These are phyloP conservation scores for Schizaphis graminum DNA, from an alignment of 2,888 invertebrate species.

Conservation along the genomic window DNA sequence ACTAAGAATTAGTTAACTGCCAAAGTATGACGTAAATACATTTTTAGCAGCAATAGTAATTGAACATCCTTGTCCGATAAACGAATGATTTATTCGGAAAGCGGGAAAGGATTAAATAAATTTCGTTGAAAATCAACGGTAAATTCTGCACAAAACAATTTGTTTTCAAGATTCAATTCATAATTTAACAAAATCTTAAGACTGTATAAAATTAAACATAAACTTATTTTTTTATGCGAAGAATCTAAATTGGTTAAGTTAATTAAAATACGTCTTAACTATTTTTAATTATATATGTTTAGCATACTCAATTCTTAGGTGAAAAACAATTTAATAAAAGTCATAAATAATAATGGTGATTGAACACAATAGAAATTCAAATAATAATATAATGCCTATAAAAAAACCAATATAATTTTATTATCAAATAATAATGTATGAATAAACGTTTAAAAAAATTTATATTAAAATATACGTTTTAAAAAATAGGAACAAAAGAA, in stretches of 20 bases:
- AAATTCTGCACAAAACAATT: neutral
- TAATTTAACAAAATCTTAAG: neutral
- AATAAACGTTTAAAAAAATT: neutral
- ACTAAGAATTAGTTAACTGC: neutral
- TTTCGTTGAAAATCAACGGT: neutral
- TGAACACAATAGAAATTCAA: neutral
- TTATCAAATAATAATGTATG: neutral
- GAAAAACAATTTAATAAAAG: neutral
- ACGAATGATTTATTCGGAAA: neutral
- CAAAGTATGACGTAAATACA: neutral
- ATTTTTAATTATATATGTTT: neutral
- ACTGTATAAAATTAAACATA: too few relatives aligned
- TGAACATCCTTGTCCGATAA: neutral
- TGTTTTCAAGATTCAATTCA: neutral
- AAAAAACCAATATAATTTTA: neutral
- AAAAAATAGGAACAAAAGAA: neutral
- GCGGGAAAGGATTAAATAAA: neutral
- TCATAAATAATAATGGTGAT: neutral
- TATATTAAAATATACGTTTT: neutral
- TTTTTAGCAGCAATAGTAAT: neutral
- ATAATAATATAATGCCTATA: neutral
- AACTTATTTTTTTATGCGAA: too few relatives aligned
- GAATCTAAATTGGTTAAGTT: too few relatives aligned
- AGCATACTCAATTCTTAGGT: neutral
- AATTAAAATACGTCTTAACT: neutral